phyloP scores from a whole-genome alignment of 2,888 invertebrate genomes.

The Anorthoa munda region DNA sequence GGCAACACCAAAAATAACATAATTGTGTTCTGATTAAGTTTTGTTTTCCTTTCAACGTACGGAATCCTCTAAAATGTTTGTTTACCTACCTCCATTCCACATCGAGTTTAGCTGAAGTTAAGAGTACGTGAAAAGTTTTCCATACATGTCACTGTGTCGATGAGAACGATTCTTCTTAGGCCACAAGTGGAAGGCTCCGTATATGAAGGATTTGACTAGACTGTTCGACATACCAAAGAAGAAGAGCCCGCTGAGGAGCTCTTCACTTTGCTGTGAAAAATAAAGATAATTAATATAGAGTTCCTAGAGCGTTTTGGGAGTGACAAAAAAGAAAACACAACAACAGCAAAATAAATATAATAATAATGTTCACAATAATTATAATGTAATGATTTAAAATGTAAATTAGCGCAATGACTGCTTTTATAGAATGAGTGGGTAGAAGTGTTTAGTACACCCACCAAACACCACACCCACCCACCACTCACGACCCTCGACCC shows the following conservation, averaged over 20 bases:
- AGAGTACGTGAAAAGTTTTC: conserved; percentile 3
- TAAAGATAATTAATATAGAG: not conserved
- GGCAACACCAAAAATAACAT: too few species aligned
- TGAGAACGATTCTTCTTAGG: conserved; percentile 89
- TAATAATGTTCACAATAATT: too few species aligned
- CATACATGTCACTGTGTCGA: conserved; percentile 85
- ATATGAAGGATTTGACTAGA: conserved; percentile 96
- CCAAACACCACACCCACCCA: too few species aligned
- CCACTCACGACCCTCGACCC: too few species aligned
- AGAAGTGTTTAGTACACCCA: not conserved
- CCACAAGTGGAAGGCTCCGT: conserved; percentile 97
- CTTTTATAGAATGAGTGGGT: not conserved
- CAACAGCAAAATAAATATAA: too few species aligned
- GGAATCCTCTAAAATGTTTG: not conserved
- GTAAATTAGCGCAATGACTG: not conserved
- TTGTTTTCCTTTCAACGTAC: not conserved
- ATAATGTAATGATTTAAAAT: too few species aligned
- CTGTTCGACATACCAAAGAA: conserved; percentile 97
- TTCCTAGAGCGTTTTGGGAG: too few species aligned
- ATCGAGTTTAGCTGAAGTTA: not conserved
- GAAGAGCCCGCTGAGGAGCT: conserved; percentile 94
- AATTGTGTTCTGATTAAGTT: not conserved
- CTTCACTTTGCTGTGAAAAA: conserved; percentile 91
- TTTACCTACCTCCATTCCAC: not conserved
- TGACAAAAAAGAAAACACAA: too few species aligned